These are phyloP conservation scores for Dinoponera quadriceps DNA, from an alignment of 1,140 invertebrate genomes.

Conservation along the genomic window DNA sequence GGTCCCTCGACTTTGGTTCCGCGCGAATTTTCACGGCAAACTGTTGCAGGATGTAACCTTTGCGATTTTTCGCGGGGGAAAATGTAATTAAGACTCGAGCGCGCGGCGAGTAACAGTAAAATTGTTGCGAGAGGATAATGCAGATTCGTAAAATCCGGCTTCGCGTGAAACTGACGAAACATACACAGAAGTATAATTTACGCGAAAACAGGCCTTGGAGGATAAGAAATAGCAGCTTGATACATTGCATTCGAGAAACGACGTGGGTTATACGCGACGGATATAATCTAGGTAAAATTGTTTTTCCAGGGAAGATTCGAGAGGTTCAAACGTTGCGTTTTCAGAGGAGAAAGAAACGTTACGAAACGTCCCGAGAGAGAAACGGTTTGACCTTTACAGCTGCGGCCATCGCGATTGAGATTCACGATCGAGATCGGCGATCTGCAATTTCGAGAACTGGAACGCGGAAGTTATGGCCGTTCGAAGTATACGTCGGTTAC, in stretches of 20 bases:
- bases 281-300: constrained; percentile 6
- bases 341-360: background rate
- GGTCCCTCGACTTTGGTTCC: constrained; percentile 15
- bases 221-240: constrained; percentile 27
- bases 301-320: background rate
- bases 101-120: background rate
- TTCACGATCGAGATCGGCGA: background rate
- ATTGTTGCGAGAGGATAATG: background rate
- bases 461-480: background rate
- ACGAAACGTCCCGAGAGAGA: background rate
- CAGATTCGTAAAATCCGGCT: background rate
- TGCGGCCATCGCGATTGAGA: background rate
- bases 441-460: background rate
- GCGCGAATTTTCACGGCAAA: constrained; percentile 7
- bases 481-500: background rate
- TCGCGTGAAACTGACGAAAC: background rate
- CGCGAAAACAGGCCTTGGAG: constrained; percentile 4
- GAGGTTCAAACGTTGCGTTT: background rate
- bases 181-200: background rate
- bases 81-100: background rate
- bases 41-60: background rate
- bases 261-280: background rate
- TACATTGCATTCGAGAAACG: background rate
- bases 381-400: background rate
- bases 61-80: constrained; percentile 6